A percentile compares a stretch with the other conserved stretches of the same genome.
Evolutionary conservation across 2,888 invertebrate genomes (phyloP).

Genomic region (Plebejus anna): DNA sequence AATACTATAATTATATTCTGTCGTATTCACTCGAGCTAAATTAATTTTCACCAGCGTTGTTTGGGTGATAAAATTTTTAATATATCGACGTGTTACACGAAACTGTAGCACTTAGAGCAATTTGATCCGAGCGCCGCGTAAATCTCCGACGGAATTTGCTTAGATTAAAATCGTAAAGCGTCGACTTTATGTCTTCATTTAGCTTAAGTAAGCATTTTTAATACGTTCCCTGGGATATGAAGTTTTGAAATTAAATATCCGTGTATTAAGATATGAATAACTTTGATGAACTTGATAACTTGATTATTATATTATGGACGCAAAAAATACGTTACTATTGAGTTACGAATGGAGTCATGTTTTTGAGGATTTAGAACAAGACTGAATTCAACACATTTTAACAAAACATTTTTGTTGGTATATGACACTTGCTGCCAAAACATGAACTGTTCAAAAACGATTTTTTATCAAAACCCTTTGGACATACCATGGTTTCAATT

Average conservation of each 20-base stretch:
- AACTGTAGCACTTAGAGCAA: conserved; percentile 40
- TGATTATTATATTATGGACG: too few relatives aligned
- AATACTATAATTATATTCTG: neutral
- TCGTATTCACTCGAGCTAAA: neutral
- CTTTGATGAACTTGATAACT: too few relatives aligned
- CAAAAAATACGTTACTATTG: too few relatives aligned
- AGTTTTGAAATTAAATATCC: neutral
- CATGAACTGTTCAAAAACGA: too few relatives aligned
- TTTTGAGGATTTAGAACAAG: too few relatives aligned
- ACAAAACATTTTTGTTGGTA: too few relatives aligned
- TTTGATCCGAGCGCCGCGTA: conserved; percentile 41
- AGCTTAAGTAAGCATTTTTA: conserved; percentile 27
- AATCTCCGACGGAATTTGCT: conserved; percentile 48
- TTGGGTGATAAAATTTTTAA: neutral
- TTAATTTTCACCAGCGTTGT: neutral
- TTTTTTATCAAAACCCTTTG: too few relatives aligned
- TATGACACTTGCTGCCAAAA: too few relatives aligned
- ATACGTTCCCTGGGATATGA: conserved; percentile 22
- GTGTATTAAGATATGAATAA: neutral
- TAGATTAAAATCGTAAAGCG: conserved; percentile 61
- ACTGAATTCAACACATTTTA: too few relatives aligned
- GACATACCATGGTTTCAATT: too few relatives aligned
- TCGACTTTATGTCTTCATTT: conserved; percentile 40
- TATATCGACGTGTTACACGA: conserved; percentile 32
- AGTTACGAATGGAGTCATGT: too few relatives aligned